These are phyloP conservation scores for Eumaeus atala DNA, from an alignment of 1,140 invertebrate species.

Conservation along the genomic window DNA sequence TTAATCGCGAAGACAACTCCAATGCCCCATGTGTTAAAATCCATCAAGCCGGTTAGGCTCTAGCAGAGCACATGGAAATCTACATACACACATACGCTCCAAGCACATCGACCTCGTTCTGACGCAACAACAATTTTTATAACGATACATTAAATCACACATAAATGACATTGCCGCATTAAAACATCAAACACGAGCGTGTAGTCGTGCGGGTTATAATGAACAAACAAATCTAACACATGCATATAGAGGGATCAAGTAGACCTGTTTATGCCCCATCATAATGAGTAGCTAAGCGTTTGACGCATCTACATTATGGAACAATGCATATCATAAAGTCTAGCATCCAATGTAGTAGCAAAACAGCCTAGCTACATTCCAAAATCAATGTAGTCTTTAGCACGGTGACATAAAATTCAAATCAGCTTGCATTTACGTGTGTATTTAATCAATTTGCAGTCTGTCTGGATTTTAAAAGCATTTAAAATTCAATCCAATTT, in stretches of 20 bases:
- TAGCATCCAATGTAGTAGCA: constrained; percentile 5
- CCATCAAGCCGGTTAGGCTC: too few relatives aligned
- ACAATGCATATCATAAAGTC: constrained; percentile 26
- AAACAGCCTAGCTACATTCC: neutral
- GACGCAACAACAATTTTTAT: too few relatives aligned
- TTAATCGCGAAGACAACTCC: too few relatives aligned
- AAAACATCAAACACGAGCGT: neutral
- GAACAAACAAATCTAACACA: neutral
- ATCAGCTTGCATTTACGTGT: neutral
- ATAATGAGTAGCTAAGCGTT: constrained; percentile 22
- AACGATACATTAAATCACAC: too few relatives aligned
- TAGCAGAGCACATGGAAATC: too few relatives aligned
- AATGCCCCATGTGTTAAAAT: too few relatives aligned
- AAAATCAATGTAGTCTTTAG: neutral
- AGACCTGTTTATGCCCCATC: neutral
- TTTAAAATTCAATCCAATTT: constrained; percentile 12
- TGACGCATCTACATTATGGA: constrained; percentile 17
- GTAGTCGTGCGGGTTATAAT: neutral
- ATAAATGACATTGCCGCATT: neutral
- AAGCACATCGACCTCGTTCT: too few relatives aligned
- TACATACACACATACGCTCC: too few relatives aligned
- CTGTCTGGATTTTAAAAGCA: constrained; percentile 7
- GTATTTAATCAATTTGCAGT: constrained; percentile 7
- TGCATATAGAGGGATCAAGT: too few relatives aligned
- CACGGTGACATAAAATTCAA: neutral